Conservation (phyloP, 2,113 vertebrate genomes). For the Anseranas semipalmata region DNA sequence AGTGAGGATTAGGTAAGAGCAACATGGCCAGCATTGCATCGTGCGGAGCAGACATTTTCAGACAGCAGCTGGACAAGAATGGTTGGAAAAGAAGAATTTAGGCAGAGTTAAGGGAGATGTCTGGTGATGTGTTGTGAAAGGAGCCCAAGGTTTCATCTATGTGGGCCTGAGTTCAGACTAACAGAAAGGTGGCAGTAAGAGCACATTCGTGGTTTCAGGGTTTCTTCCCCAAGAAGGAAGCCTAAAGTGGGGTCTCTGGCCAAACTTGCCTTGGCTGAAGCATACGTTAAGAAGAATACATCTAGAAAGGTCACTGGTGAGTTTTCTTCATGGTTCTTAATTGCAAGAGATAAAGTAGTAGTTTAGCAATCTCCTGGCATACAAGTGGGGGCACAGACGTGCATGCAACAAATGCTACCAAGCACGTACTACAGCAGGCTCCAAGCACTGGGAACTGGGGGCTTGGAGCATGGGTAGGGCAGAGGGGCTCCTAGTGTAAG, state of each 20-base stretch:
- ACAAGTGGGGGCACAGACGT: neutral
- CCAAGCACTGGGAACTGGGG: neutral
- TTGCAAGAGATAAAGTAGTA: neutral
- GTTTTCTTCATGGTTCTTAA: neutral
- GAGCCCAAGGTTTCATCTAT: neutral
- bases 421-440: neutral
- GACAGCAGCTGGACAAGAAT: neutral
- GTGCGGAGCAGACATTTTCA: neutral
- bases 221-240: neutral
- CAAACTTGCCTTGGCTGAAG: neutral
- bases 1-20: neutral
- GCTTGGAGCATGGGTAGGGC: rapidly evolving
- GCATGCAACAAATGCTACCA: neutral
- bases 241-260: neutral
- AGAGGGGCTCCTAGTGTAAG: neutral
- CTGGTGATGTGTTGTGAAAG: neutral
- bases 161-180: neutral
- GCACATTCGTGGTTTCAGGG: neutral
- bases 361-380: neutral
- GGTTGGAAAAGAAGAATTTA: neutral
- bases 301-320: neutral
- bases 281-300: neutral
- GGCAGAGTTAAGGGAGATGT: neutral
- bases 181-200: neutral
- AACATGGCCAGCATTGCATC: neutral